A percentile compares a stretch with the other conserved stretches of the same genome.
These are phyloP conservation scores for Akabosia matsudoensis DNA, from an alignment of 1,140 invertebrate species.

Conservation along the genomic window DNA sequence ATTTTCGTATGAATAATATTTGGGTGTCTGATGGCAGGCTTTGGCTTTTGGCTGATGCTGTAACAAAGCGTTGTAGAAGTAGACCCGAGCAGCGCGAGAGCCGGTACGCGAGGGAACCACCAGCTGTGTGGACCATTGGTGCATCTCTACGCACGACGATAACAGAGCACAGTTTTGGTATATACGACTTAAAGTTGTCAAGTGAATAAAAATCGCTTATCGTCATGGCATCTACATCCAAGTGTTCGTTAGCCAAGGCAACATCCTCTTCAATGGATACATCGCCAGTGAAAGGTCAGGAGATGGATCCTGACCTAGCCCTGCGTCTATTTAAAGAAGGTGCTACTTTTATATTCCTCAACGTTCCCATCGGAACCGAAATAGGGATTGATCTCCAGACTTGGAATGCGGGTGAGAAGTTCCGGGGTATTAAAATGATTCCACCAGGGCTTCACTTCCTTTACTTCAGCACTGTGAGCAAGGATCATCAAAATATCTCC, in stretches of 20 bases:
- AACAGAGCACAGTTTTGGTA: too few relatives aligned
- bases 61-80: too few relatives aligned
- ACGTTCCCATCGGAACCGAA: constrained; percentile 81
- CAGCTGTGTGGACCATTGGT: too few relatives aligned
- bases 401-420: constrained; percentile 88
- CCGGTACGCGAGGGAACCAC: too few relatives aligned
- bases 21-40: too few relatives aligned
- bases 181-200: too few relatives aligned
- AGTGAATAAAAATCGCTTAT: too few relatives aligned
- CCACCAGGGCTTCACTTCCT: constrained; percentile 94
- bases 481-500: constrained; percentile 57
- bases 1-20: too few relatives aligned
- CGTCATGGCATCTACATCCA: not conserved
- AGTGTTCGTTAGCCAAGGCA: not conserved
- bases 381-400: constrained; percentile 96
- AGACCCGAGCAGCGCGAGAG: too few relatives aligned
- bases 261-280: not conserved
- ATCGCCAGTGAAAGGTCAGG: constrained; percentile 48
- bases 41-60: too few relatives aligned
- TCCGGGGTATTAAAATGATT: constrained; percentile 97
- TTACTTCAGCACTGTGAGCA: constrained; percentile 70
- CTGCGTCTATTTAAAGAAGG: constrained; percentile 74
- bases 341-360: constrained; percentile 73
- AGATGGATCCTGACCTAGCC: constrained; percentile 76
- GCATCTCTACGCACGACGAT: too few relatives aligned